Conservation (phyloP, 2,113 vertebrate species). For the Dendropsophus ebraccatus region DNA sequence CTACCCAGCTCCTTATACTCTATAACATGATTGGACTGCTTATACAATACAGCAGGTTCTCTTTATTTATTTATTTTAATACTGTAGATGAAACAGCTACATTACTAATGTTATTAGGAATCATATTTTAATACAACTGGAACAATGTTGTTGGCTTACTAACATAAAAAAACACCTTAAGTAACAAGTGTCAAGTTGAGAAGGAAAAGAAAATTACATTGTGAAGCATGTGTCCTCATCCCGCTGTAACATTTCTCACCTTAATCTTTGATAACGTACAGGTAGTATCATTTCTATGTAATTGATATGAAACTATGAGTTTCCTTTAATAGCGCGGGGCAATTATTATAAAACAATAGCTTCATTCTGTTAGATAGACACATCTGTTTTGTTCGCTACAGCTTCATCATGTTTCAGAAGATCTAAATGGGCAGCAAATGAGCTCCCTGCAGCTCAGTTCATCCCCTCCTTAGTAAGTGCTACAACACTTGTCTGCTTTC, state of each 20-base stretch:
- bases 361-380: slow-evolving; percentile 54
- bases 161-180: too few relatives aligned
- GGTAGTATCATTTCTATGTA: background rate
- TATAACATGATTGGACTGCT: too few relatives aligned
- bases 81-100: too few relatives aligned
- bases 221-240: too few relatives aligned
- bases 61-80: too few relatives aligned
- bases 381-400: slow-evolving; percentile 67
- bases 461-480: slow-evolving; percentile 63
- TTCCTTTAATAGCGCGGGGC: background rate
- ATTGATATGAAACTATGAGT: background rate
- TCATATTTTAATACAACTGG: too few relatives aligned
- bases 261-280: background rate
- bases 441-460: slow-evolving; percentile 63
- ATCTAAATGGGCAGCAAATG: slow-evolving; percentile 63
- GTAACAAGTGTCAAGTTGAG: too few relatives aligned
- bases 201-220: too few relatives aligned
- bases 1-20: too few relatives aligned
- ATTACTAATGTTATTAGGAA: too few relatives aligned
- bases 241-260: background rate
- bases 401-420: slow-evolving; percentile 68
- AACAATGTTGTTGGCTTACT: too few relatives aligned
- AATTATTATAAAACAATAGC: slow-evolving; percentile 7
- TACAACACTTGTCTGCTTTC: slow-evolving; percentile 66
- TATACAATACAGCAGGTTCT: too few relatives aligned